Conservation (phyloP, 2,888 invertebrate species). For the Smittia aterrima region DNA sequence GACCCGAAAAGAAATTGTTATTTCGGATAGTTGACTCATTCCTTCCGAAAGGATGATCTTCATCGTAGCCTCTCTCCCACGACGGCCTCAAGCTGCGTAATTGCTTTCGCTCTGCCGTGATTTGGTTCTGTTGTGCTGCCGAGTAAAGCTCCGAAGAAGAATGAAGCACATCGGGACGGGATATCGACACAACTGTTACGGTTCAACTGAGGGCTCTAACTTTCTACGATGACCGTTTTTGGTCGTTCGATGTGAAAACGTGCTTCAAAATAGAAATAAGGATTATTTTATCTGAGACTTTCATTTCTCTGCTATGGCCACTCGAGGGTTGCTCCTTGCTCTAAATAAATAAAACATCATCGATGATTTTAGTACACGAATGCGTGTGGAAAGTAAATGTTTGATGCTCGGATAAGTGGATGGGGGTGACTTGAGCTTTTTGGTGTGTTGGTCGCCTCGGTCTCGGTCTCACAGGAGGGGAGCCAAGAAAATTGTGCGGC, state of each 20-base stretch:
- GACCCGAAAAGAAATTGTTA: constrained; percentile 9
- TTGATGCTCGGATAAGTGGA: background rate
- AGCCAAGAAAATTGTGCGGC: background rate
- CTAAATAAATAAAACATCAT: constrained; percentile 24
- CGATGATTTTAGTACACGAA: constrained; percentile 27
- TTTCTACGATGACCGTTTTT: constrained; percentile 20
- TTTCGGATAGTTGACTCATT: constrained; percentile 19
- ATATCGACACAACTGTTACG: constrained; percentile 24
- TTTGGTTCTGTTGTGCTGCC: background rate
- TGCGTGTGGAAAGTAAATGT: constrained; percentile 28
- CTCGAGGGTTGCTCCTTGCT: background rate
- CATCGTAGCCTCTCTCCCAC: background rate
- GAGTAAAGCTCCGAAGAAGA: background rate
- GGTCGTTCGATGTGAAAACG: constrained; percentile 4
- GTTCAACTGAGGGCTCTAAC: background rate
- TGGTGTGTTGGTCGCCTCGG: background rate
- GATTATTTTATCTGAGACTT: background rate
- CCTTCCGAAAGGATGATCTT: constrained; percentile 7
- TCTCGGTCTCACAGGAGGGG: background rate
- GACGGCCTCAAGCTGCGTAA: constrained; percentile 1
- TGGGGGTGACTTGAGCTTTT: background rate
- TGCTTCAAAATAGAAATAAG: constrained; percentile 29
- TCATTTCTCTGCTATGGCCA: background rate
- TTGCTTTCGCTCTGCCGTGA: constrained; percentile 24
- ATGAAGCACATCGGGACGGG: background rate